A percentile compares a stretch with the other conserved stretches of the same genome.
Evolutionary conservation across 2,888 invertebrate genomes (phyloP).

Genomic region (Drosophila meridionalis): DNA sequence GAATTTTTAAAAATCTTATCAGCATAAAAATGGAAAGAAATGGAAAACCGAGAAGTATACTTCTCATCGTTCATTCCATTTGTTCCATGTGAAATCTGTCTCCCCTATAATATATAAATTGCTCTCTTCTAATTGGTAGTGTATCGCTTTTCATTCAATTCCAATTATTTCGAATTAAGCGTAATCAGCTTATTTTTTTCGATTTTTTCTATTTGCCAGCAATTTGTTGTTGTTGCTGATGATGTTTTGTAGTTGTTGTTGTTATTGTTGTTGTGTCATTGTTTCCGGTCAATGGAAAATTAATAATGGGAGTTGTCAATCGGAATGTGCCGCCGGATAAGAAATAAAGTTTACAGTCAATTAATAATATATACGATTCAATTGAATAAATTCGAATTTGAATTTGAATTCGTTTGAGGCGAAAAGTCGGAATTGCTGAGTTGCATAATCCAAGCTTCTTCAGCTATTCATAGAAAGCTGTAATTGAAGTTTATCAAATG

Average conservation of each 20-base stretch:
- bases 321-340: constrained; percentile 7
- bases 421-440: neutral
- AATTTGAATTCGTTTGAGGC: constrained; percentile 2
- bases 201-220: neutral
- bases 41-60: neutral
- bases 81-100: neutral
- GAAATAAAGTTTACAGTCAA: neutral
- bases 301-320: constrained; percentile 1
- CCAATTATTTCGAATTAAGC: neutral
- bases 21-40: neutral
- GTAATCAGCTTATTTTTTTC: constrained; percentile 19
- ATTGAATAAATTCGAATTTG: constrained; percentile 10
- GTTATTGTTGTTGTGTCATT: neutral
- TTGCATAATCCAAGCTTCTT: neutral
- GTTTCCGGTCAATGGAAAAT: constrained; percentile 11
- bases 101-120: neutral
- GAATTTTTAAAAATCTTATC: neutral
- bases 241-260: neutral
- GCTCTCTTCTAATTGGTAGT: constrained; percentile 1
- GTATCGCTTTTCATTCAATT: constrained; percentile 9
- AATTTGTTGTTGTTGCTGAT: neutral
- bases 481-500: neutral
- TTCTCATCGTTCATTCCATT: neutral
- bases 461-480: neutral
- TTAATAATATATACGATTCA: constrained; percentile 1